phyloP scores from a whole-genome alignment of 2,888 invertebrate genomes.

The Calliopum simillimum region DNA sequence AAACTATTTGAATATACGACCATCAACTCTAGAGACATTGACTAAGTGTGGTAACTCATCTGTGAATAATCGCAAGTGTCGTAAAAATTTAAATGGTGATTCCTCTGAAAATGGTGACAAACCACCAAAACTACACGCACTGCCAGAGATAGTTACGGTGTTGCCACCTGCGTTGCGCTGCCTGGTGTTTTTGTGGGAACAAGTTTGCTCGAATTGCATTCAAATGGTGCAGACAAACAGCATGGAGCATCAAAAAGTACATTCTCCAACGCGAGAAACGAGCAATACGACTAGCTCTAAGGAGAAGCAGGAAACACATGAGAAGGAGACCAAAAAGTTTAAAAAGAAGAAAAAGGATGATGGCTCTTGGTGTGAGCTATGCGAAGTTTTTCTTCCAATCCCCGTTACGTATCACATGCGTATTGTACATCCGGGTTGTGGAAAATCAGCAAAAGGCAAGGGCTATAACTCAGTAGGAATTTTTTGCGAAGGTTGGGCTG shows the following conservation, averaged over 20 bases:
- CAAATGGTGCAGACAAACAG: constrained; percentile 70
- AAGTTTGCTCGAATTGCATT: constrained; percentile 77
- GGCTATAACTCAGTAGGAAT: constrained; percentile 93
- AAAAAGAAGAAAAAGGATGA: constrained; percentile 67
- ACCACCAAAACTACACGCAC: constrained; percentile 61
- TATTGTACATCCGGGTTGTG: constrained; percentile 90
- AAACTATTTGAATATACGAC: constrained; percentile 82
- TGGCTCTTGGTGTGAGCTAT: constrained; percentile 82
- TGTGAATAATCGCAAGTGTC: constrained; percentile 77
- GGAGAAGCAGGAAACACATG: constrained; percentile 49
- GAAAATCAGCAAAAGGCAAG: constrained; percentile 83
- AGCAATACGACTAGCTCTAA: constrained; percentile 47
- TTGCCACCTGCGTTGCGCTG: constrained; percentile 90
- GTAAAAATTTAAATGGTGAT: constrained; percentile 60
- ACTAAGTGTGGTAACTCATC: constrained; percentile 85
- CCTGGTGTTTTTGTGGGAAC: constrained; percentile 91
- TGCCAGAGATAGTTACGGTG: constrained; percentile 74
- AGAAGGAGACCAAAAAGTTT: constrained; percentile 61
- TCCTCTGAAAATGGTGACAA: constrained; percentile 52
- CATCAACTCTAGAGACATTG: constrained; percentile 81
- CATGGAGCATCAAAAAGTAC: constrained; percentile 57
- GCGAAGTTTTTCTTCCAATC: constrained; percentile 78
- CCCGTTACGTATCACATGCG: constrained; percentile 95
- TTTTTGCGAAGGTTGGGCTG: constrained; percentile 90
- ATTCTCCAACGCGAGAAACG: constrained; percentile 52